Evolutionary conservation across 2,888 invertebrate genomes (phyloP).

Genomic region (Cepaea hortensis): DNA sequence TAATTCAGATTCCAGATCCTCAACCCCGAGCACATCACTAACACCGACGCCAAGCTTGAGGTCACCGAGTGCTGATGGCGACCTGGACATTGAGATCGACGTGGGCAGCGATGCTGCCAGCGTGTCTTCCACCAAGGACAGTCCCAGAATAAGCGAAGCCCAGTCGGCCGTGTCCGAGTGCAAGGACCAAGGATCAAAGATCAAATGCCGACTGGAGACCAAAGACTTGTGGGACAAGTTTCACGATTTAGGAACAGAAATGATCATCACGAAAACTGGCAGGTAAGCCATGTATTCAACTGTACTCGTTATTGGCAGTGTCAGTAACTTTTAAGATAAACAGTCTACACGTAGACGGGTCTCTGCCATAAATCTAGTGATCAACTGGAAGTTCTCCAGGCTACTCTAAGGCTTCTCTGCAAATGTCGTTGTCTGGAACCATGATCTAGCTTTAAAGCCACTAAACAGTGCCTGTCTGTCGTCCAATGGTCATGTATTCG

Average conservation of each 20-base stretch:
- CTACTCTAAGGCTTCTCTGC: too few relatives aligned
- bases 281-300: slow-evolving; percentile 82
- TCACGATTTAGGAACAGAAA: slow-evolving; percentile 89
- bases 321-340: too few relatives aligned
- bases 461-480: too few relatives aligned
- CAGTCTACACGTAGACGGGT: too few relatives aligned
- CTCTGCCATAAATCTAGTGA: too few relatives aligned
- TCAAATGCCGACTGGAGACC: slow-evolving; percentile 91
- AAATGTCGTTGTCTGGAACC: too few relatives aligned
- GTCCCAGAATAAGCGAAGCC: slow-evolving; percentile 21
- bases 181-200: slow-evolving; percentile 22
- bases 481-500: too few relatives aligned
- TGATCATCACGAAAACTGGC: slow-evolving; percentile 98
- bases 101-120: slow-evolving; percentile 38
- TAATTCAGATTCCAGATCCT: slow-evolving; percentile 33
- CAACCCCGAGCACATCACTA: slow-evolving; percentile 33
- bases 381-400: too few relatives aligned
- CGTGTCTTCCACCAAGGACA: slow-evolving; percentile 32
- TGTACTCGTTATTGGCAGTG: too few relatives aligned
- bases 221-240: slow-evolving; percentile 99
- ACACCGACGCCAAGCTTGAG: slow-evolving; percentile 32
- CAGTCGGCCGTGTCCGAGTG: background rate
- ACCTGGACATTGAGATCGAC: slow-evolving; percentile 44
- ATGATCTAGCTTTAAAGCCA: too few relatives aligned
- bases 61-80: slow-evolving; percentile 36